Evolutionary conservation across 2,888 invertebrate species (phyloP).

Genomic region (Phortica magna): DNA sequence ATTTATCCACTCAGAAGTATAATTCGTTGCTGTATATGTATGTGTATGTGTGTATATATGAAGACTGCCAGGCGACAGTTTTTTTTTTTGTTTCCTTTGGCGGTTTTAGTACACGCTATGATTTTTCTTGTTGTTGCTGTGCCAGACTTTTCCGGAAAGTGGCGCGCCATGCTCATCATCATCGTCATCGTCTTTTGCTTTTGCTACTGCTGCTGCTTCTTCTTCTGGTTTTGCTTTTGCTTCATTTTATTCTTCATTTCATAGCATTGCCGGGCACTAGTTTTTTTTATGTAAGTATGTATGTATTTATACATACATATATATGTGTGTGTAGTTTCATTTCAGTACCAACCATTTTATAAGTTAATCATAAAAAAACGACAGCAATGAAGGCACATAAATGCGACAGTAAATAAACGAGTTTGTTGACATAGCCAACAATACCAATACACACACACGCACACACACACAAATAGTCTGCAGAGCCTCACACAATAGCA

Average conservation of each 20-base stretch:
- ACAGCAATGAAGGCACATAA: slow-evolving; percentile 9
- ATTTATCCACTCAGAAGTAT: slow-evolving; percentile 33
- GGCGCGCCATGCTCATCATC: slow-evolving; percentile 60
- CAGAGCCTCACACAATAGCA: background rate
- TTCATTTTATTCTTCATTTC: background rate
- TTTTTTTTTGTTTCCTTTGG: slow-evolving; percentile 57
- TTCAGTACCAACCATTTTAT: slow-evolving; percentile 4
- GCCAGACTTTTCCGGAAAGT: slow-evolving; percentile 72
- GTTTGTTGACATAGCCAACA: slow-evolving; percentile 25
- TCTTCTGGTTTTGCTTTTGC: too few species aligned
- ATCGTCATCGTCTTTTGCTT: background rate
- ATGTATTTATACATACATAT: background rate
- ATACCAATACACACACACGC: background rate
- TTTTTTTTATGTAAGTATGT: background rate
- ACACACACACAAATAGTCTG: background rate
- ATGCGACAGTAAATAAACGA: slow-evolving; percentile 29
- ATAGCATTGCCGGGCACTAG: slow-evolving; percentile 6
- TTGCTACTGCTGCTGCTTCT: background rate
- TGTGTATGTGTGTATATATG: background rate
- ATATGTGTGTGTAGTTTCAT: background rate
- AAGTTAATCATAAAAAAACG: slow-evolving; percentile 29
- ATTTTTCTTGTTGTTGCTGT: slow-evolving; percentile 47
- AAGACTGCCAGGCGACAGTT: slow-evolving; percentile 57
- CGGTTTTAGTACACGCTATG: slow-evolving; percentile 33
- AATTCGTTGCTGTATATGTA: slow-evolving; percentile 37